Evolutionary conservation across 2,113 vertebrate genomes (phyloP).

Genomic region (Alethe castanea): DNA sequence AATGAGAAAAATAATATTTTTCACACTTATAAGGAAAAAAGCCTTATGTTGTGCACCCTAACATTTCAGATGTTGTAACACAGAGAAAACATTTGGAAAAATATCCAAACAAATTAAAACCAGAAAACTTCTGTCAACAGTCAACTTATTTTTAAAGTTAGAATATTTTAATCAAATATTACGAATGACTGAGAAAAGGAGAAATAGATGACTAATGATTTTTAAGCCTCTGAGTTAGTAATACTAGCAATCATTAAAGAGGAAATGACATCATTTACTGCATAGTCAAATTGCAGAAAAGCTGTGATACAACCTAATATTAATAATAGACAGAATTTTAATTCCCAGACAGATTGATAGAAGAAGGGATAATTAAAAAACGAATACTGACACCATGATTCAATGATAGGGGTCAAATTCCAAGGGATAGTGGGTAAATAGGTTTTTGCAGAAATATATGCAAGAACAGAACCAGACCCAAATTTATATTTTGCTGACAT

Average conservation of each 20-base stretch:
- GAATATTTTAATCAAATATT: neutral
- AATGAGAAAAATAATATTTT: neutral
- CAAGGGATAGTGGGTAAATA: neutral
- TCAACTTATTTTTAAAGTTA: neutral
- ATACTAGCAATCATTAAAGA: neutral
- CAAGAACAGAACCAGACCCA: neutral
- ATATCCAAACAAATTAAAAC: fast-evolving
- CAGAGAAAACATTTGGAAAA: neutral
- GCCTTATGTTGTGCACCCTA: fast-evolving
- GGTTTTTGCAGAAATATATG: neutral
- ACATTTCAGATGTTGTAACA: neutral
- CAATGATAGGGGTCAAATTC: neutral
- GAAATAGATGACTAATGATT: neutral
- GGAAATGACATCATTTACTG: neutral
- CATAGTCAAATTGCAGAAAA: neutral
- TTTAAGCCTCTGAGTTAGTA: neutral
- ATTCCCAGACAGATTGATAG: neutral
- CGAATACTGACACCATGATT: neutral
- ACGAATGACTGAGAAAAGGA: neutral
- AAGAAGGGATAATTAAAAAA: neutral
- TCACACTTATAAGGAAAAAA: neutral
- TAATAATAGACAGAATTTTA: neutral
- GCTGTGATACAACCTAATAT: neutral
- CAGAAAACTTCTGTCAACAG: neutral
- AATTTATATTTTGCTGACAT: neutral